Conservation (phyloP, 1,140 invertebrate genomes). For the Plectrocnemia conspersa region DNA sequence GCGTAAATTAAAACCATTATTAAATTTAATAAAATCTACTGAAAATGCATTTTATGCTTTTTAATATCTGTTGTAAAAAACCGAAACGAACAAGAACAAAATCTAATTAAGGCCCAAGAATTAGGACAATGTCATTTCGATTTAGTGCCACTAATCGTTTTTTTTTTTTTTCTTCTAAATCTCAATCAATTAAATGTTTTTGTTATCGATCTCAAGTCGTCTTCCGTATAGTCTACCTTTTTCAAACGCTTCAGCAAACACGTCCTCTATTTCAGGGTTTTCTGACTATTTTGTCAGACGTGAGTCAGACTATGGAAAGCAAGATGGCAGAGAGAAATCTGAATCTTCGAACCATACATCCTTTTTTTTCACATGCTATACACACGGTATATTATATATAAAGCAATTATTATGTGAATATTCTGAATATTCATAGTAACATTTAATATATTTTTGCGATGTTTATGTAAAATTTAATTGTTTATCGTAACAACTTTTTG, state of each 20-base stretch:
- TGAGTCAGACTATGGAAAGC: neutral
- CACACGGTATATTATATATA: too few relatives aligned
- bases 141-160: neutral
- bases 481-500: too few relatives aligned
- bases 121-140: neutral
- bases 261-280: neutral
- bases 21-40: neutral
- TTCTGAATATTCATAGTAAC: too few relatives aligned
- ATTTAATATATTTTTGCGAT: too few relatives aligned
- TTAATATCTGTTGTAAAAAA: neutral
- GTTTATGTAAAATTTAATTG: too few relatives aligned
- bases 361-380: too few relatives aligned
- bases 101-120: neutral
- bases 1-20: neutral
- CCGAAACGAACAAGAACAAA: neutral
- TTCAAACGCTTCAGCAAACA: neutral
- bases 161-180: neutral
- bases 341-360: constrained; percentile 37
- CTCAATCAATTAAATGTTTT: neutral
- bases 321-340: neutral
- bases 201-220: neutral
- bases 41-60: neutral
- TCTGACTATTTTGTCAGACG: neutral
- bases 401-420: too few relatives aligned
- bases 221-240: neutral